phyloP scores from a whole-genome alignment of 2,113 vertebrate species.

The Alouatta palliata region DNA sequence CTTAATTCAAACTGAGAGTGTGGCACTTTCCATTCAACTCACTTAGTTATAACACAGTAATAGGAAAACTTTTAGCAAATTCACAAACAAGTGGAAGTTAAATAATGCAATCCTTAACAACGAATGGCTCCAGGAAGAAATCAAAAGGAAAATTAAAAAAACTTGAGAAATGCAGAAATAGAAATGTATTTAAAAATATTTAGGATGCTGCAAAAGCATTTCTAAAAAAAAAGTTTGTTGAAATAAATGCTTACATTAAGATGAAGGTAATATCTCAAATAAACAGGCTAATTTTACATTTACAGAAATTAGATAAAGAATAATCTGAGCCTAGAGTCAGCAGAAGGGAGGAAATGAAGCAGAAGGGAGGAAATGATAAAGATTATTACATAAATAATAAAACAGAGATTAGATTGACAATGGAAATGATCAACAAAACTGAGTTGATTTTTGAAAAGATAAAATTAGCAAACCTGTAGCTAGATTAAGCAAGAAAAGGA shows the following conservation, averaged over 20 bases:
- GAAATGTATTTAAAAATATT: not conserved
- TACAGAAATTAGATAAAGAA: not conserved
- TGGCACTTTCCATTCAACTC: too few relatives aligned
- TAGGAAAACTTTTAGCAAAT: not conserved
- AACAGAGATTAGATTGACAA: not conserved
- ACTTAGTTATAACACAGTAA: too few relatives aligned
- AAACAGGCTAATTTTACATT: not conserved
- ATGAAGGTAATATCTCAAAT: not conserved
- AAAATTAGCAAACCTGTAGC: not conserved
- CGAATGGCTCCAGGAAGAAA: not conserved
- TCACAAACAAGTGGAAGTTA: not conserved
- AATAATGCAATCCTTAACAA: not conserved
- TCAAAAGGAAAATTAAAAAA: not conserved
- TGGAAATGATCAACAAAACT: not conserved
- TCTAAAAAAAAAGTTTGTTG: not conserved
- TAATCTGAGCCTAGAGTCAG: not conserved
- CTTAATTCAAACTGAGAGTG: too few relatives aligned
- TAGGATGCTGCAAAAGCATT: not conserved
- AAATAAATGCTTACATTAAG: not conserved
- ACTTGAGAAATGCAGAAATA: not conserved
- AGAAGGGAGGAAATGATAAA: not conserved
- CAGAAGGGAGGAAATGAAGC: not conserved
- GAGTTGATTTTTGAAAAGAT: not conserved
- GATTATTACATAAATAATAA: not conserved
- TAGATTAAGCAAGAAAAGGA: not conserved